Percentiles rank a stretch among this genome's conserved stretches.
Evolutionary conservation across 2,888 invertebrate genomes (phyloP).

Genomic region (Mamestra brassicae): DNA sequence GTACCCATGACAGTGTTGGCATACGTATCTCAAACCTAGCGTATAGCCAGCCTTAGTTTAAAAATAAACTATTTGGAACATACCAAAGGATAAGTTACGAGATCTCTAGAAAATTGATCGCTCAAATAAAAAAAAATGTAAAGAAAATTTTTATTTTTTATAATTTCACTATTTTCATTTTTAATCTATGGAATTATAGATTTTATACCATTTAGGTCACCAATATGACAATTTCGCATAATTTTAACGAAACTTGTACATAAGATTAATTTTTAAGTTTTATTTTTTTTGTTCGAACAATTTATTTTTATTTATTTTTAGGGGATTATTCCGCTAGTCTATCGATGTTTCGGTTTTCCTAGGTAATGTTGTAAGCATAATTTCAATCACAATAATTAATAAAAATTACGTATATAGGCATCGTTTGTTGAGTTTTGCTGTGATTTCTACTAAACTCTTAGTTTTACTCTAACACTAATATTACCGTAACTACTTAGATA

Average conservation of each 20-base stretch:
- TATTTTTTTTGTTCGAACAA: constrained; percentile 74
- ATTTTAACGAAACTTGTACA: constrained; percentile 71
- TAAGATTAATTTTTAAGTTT: constrained; percentile 65
- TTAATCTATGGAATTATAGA: constrained; percentile 48
- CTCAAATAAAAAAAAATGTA: constrained; percentile 71
- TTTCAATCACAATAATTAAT: constrained; percentile 69
- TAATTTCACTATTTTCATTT: constrained; percentile 48
- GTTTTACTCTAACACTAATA: constrained; percentile 55
- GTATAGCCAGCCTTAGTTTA: constrained; percentile 60
- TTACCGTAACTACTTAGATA: constrained; percentile 59
- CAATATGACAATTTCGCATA: constrained; percentile 60
- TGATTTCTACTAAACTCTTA: constrained; percentile 83
- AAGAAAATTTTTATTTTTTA: constrained; percentile 56
- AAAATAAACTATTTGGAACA: constrained; percentile 75
- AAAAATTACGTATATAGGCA: constrained; percentile 53
- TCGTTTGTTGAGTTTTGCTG: constrained; percentile 81
- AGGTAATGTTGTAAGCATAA: constrained; percentile 64
- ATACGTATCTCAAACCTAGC: constrained; percentile 51
- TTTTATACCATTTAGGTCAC: constrained; percentile 49
- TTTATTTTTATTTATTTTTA: constrained; percentile 73
- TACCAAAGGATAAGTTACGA: constrained; percentile 85
- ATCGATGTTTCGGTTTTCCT: constrained; percentile 66
- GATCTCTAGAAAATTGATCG: constrained; percentile 77
- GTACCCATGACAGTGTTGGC: constrained; percentile 65
- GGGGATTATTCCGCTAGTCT: constrained; percentile 78